Evolutionary conservation across 2,888 invertebrate genomes (phyloP).

Genomic region (Diarsia dahlii): DNA sequence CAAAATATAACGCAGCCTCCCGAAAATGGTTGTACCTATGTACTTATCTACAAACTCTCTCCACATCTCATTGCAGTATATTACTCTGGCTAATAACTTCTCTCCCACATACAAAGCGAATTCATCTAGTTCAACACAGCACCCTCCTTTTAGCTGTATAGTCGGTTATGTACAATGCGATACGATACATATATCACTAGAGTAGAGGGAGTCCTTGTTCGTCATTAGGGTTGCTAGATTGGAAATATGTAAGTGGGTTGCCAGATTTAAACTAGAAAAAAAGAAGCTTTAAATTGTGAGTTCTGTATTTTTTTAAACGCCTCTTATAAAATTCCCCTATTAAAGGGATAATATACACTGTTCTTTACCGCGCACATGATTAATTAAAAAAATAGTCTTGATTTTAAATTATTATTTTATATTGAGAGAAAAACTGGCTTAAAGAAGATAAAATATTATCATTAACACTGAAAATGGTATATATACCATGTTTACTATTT

Average conservation of each 20-base stretch:
- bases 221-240: slow-evolving; percentile 40
- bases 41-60: slow-evolving; percentile 8
- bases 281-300: neutral
- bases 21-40: slow-evolving; percentile 7
- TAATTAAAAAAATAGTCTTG: too few species aligned
- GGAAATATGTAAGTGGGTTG: neutral
- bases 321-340: neutral
- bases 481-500: too few species aligned
- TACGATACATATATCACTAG: slow-evolving; percentile 30
- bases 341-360: too few species aligned
- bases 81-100: slow-evolving; percentile 38
- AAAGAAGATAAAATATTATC: too few species aligned
- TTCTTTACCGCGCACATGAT: too few species aligned
- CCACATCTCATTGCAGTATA: slow-evolving; percentile 24
- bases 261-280: slow-evolving; percentile 2
- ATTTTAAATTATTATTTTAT: too few species aligned
- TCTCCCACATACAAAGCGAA: slow-evolving; percentile 51
- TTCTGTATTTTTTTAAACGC: neutral
- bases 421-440: too few species aligned
- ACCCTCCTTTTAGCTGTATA: slow-evolving; percentile 44
- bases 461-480: too few species aligned
- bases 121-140: slow-evolving; percentile 53
- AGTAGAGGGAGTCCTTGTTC: slow-evolving; percentile 31
- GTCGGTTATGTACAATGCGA: slow-evolving; percentile 35
- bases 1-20: slow-evolving; percentile 10